These are phyloP conservation scores for Sminthurides aquaticus DNA, from an alignment of 2,888 invertebrate species.

Conservation along the genomic window DNA sequence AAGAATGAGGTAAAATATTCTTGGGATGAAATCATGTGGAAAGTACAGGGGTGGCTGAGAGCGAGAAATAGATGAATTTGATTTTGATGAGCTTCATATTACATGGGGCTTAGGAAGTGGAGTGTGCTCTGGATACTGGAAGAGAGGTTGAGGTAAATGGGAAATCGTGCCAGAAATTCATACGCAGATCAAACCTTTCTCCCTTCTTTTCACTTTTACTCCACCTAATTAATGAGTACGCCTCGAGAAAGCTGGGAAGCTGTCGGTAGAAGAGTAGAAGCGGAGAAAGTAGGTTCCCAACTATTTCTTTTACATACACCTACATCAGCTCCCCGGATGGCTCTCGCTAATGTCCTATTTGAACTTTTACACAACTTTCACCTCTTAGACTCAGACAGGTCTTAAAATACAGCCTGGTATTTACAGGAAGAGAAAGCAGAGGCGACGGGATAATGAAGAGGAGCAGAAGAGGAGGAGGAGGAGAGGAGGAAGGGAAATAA, in stretches of 20 bases:
- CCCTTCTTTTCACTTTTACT: slow-evolving; percentile 3
- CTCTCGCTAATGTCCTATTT: neutral
- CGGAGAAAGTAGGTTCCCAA: neutral
- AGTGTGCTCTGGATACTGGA: too few relatives aligned
- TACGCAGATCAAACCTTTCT: neutral
- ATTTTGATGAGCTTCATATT: neutral
- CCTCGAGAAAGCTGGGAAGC: too few relatives aligned
- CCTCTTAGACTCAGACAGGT: too few relatives aligned
- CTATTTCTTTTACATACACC: neutral
- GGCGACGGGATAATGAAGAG: too few relatives aligned
- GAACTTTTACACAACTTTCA: neutral
- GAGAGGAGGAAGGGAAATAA: too few relatives aligned
- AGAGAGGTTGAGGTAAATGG: neutral
- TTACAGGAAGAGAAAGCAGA: too few relatives aligned
- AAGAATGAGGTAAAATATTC: too few relatives aligned
- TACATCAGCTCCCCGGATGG: neutral
- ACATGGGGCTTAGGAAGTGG: neutral
- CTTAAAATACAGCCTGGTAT: too few relatives aligned
- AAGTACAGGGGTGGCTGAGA: too few relatives aligned
- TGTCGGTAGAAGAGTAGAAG: too few relatives aligned
- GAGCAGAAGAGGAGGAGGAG: too few relatives aligned
- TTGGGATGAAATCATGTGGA: too few relatives aligned
- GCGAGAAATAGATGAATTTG: neutral
- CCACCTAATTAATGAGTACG: neutral
- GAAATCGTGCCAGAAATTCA: neutral